Conservation (phyloP, 2,113 vertebrate species). For the Choloepus hoffmanni region DNA sequence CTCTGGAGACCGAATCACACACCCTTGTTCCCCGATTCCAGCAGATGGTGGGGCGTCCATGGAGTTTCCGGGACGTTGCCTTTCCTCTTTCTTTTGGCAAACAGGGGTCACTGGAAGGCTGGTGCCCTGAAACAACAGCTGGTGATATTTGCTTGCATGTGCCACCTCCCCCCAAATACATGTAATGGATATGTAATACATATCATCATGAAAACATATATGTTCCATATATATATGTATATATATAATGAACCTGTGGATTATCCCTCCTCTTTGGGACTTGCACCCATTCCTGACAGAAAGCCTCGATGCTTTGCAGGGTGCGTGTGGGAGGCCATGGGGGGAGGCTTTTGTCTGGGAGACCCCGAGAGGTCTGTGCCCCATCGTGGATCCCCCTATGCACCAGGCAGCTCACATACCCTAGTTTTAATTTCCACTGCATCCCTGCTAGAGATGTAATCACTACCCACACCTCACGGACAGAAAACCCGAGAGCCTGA, state of each 20-base stretch:
- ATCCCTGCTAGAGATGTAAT: neutral
- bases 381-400: fast-evolving
- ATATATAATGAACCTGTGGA: no score
- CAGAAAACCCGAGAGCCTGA: no score
- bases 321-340: fast-evolving
- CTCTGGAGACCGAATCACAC: neutral
- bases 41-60: fast-evolving
- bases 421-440: neutral
- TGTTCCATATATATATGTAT: no score
- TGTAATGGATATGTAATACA: neutral
- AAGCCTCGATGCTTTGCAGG: fast-evolving
- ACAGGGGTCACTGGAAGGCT: no score
- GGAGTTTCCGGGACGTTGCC: neutral
- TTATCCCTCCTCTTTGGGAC: no score
- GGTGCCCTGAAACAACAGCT: neutral
- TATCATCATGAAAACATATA: neutral
- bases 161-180: neutral
- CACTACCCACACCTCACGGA: neutral
- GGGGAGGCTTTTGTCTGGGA: fast-evolving
- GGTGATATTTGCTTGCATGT: neutral
- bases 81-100: neutral
- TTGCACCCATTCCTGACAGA: fast-evolving
- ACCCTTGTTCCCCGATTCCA: no score
- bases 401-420: neutral
- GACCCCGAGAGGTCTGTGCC: no score